Conservation (phyloP, 2,888 invertebrate genomes). For the Pterobdella sp. region DNA sequence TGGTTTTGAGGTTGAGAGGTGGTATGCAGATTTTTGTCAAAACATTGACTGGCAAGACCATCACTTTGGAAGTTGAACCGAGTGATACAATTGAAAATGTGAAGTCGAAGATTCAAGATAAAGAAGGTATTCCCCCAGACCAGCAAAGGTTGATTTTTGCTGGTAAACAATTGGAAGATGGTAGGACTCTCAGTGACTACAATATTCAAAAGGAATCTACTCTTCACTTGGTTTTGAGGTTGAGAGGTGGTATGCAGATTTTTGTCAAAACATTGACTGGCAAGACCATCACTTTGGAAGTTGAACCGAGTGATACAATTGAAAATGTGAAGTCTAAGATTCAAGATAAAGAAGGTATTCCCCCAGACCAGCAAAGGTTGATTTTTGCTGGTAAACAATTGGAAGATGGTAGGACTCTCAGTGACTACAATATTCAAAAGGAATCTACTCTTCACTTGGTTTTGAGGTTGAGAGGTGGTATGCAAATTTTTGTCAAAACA, state of each 20-base stretch:
- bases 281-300: conserved; percentile 47
- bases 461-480: conserved; percentile 79
- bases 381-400: conserved; percentile 85
- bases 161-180: conserved; percentile 91
- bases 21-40: conserved; percentile 55
- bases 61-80: conserved; percentile 60
- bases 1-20: conserved; percentile 83
- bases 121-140: conserved; percentile 47
- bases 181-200: conserved; percentile 81
- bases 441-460: conserved; percentile 87
- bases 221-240: conserved; percentile 78
- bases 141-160: conserved; percentile 62
- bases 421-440: conserved; percentile 90
- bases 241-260: conserved; percentile 62
- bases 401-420: conserved; percentile 85
- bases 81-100: conserved; percentile 90
- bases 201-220: conserved; percentile 94
- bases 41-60: conserved; percentile 45
- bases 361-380: conserved; percentile 38
- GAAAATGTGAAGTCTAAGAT: conserved; percentile 75
- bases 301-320: conserved; percentile 78
- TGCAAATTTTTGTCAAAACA: conserved; percentile 37
- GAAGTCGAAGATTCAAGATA: conserved; percentile 56
- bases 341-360: conserved; percentile 40
- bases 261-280: conserved; percentile 40